phyloP scores from a whole-genome alignment of 2,888 invertebrate genomes.

The Steinernema carpocapsae region DNA sequence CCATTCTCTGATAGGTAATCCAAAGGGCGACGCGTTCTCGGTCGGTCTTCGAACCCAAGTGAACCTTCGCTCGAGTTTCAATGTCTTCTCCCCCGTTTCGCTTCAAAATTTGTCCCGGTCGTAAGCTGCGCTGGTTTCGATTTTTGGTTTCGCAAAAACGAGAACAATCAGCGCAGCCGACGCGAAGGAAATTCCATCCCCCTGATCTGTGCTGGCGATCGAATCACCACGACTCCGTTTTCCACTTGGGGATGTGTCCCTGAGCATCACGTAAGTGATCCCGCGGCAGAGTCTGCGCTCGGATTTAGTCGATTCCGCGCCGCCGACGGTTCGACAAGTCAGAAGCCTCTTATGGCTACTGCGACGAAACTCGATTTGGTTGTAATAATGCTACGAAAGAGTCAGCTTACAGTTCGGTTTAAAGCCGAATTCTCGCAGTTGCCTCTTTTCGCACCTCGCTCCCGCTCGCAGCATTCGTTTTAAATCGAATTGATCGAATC shows the following conservation, averaged over 20 bases:
- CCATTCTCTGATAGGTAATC: conserved; percentile 28
- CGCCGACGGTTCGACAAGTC: background rate
- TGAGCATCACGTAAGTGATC: background rate
- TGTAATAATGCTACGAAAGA: conserved; percentile 5
- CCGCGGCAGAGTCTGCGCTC: background rate
- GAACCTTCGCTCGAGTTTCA: conserved; percentile 14
- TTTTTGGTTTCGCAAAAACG: background rate
- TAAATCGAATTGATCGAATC: conserved; percentile 33
- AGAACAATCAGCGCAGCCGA: conserved; percentile 1
- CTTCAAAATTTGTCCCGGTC: background rate
- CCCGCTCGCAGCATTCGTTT: conserved; percentile 14
- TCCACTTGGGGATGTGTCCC: background rate
- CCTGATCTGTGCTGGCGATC: conserved; percentile 6
- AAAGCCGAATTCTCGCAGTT: background rate
- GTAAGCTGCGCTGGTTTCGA: background rate
- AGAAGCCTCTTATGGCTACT: conserved; percentile 30
- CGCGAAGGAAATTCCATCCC: background rate
- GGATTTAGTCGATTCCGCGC: conserved; percentile 11
- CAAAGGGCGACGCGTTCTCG: conserved; percentile 3
- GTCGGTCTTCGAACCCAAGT: conserved; percentile 6
- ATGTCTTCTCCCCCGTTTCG: background rate
- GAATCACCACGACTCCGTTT: background rate
- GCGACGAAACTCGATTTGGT: conserved; percentile 7
- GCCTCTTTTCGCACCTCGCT: conserved; percentile 24
- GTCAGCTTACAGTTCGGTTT: conserved; percentile 17